Percentiles rank a stretch among this genome's conserved stretches.
Evolutionary conservation across 2,797 vertebrate genomes (phyloP).

Genomic region (Peromyscus aztecus): DNA sequence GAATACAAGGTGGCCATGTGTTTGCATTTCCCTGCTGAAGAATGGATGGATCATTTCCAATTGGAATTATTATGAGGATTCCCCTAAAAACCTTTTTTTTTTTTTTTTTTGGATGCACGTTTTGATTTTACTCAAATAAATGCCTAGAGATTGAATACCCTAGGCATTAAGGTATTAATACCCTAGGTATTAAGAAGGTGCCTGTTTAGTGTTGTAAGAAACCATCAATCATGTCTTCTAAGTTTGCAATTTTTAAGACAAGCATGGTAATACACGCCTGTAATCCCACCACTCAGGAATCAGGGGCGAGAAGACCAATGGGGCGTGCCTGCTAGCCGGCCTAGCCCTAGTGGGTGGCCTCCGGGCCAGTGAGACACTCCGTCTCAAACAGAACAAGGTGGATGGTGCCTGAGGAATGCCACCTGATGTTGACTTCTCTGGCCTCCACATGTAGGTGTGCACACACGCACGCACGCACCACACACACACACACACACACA

Average conservation of each 20-base stretch:
- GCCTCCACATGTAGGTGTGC: background rate
- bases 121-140: conserved; percentile 28
- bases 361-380: background rate
- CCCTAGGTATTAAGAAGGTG: background rate
- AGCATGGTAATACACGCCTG: background rate
- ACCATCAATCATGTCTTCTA: background rate
- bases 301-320: background rate
- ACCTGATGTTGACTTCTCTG: background rate
- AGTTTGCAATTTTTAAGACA: background rate
- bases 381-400: background rate
- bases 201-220: background rate
- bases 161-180: background rate
- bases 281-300: background rate
- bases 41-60: background rate
- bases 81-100: background rate
- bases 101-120: background rate
- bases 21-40: background rate
- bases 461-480: no score
- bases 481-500: no score
- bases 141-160: background rate
- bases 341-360: background rate
- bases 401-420: background rate
- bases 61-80: background rate
- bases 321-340: no score
- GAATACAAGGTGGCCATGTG: background rate